phyloP scores from a whole-genome alignment of 2,797 vertebrate species.

The Allobates femoralis region DNA sequence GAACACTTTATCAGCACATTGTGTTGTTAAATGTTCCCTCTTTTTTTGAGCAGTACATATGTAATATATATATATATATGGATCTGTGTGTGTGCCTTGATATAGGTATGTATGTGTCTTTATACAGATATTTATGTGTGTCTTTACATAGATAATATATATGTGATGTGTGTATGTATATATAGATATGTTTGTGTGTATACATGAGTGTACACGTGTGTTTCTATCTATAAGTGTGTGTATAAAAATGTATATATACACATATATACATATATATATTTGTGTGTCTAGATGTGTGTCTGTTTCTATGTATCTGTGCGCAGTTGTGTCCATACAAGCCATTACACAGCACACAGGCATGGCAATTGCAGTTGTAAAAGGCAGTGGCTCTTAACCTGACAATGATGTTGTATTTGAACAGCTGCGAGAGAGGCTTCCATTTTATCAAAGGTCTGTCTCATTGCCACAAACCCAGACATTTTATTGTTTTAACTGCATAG shows the following conservation, averaged over 20 bases:
- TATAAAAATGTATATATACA: background rate
- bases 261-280: background rate
- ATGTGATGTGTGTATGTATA: background rate
- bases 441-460: conserved; percentile 81
- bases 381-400: conserved; percentile 82
- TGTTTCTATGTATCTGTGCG: background rate
- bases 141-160: background rate
- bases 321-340: conserved; percentile 36
- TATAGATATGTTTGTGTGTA: background rate
- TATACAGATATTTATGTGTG: background rate
- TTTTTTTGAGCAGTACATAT: no score
- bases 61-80: background rate
- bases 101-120: background rate
- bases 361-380: conserved; percentile 72
- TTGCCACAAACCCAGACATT: conserved; percentile 78
- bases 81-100: background rate
- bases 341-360: conserved; percentile 63
- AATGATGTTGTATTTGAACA: conserved; percentile 89
- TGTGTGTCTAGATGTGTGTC: background rate
- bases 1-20: no score
- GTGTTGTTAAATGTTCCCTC: no score
- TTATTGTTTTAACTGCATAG: conserved; percentile 74
- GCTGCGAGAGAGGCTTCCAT: conserved; percentile 80
- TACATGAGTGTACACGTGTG: background rate
- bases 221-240: background rate